These are phyloP conservation scores for Antheraea assamensis DNA, from an alignment of 2,888 invertebrate genomes.

Conservation along the genomic window DNA sequence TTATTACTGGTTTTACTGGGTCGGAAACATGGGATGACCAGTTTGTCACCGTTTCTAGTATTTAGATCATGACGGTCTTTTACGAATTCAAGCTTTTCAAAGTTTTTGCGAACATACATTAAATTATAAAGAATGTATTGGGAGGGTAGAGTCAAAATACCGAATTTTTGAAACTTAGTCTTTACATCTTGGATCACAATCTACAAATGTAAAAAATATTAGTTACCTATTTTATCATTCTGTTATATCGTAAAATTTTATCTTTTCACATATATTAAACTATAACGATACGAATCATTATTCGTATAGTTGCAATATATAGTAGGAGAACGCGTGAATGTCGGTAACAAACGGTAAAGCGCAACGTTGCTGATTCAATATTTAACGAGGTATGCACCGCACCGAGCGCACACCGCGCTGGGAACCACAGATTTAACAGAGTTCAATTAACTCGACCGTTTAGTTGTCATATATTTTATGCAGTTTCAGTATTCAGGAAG, in stretches of 20 bases:
- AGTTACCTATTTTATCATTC: not conserved
- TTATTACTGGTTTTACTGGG: no score
- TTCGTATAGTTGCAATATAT: not conserved
- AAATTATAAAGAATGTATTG: no score
- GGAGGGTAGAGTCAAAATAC: no score
- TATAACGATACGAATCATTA: no score
- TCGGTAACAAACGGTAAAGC: conserved; percentile 13
- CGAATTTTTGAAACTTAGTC: no score
- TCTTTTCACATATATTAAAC: not conserved
- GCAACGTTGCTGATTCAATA: conserved; percentile 21
- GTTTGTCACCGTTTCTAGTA: no score
- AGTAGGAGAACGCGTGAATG: not conserved
- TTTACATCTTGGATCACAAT: no score
- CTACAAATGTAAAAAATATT: not conserved
- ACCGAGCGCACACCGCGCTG: not conserved
- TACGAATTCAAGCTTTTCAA: no score
- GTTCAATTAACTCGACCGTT: conserved; percentile 20
- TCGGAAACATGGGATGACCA: no score
- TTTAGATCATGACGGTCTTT: no score
- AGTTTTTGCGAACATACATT: no score
- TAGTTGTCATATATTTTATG: conserved; percentile 9
- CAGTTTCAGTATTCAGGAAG: not conserved
- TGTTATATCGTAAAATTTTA: not conserved
- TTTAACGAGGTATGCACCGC: conserved; percentile 3
- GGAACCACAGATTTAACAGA: conserved; percentile 9